Percentiles rank a stretch among this genome's conserved stretches.
These are phyloP conservation scores for Oedothorax gibbosus DNA, from an alignment of 1,140 invertebrate species.

Conservation along the genomic window DNA sequence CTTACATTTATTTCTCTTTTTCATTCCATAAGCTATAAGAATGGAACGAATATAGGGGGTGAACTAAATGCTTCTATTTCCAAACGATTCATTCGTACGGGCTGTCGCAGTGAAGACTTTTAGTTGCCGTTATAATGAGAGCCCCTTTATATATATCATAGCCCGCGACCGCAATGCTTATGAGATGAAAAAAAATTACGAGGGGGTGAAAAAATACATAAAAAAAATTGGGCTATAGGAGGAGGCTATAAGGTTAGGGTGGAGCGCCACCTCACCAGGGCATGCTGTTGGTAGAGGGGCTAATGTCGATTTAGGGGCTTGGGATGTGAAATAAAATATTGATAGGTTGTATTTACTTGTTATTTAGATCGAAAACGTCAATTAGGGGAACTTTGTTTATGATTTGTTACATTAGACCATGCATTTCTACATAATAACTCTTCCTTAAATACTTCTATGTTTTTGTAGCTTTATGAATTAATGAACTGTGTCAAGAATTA, in stretches of 20 bases:
- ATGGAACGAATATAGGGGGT: background rate
- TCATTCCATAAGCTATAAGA: no score
- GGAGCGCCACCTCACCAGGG: conserved; percentile 7
- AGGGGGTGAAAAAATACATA: conserved; percentile 15
- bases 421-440: no score
- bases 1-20: no score
- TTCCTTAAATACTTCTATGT: no score
- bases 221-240: conserved; percentile 37
- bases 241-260: background rate
- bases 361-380: no score
- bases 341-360: no score
- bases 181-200: conserved; percentile 8
- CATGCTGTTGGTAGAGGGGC: conserved; percentile 10
- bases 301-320: conserved; percentile 56
- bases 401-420: no score
- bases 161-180: conserved; percentile 17
- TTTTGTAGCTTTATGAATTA: no score
- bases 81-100: conserved; percentile 2
- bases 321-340: no score
- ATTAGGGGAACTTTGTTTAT: no score
- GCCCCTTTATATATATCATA: conserved; percentile 30
- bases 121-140: conserved; percentile 57
- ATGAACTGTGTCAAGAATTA: no score
- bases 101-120: conserved; percentile 53
- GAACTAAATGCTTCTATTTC: conserved; percentile 37